Base-by-base conservation (phyloP, 2,888 invertebrate species). In the Pseudococcus jackbeardsleyi region DNA sequence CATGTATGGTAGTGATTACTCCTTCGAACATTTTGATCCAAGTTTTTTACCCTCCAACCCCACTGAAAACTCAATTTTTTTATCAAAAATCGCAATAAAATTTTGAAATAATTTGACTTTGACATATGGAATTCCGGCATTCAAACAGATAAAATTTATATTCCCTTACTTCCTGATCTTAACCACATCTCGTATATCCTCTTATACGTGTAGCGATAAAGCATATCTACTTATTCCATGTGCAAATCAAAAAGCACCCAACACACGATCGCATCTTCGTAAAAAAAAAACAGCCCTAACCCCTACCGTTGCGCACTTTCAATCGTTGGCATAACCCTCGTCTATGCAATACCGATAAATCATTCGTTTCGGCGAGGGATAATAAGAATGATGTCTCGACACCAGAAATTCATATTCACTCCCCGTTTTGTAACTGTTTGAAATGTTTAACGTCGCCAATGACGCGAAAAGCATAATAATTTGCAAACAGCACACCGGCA, bases 401-500 rank as follows among this genome's bases (percentile, higher is more conserved):
- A 46, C 86, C 46, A 39, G 46, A 86, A 86, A 86, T 86, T 86
- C 86, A 86, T 86, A 86, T 86, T 86, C 86, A 68, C 86, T 59
- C 86, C 86, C 86, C 86, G 86, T 86, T 86, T 86, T 86, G 86
- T 68, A 68, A 68, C 59, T 68, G 72, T 86, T 86, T 86, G 86
- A 86, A 86, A 86, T 86, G 86, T 86, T 86, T 86, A 86, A 86
- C 86, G 46, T 86, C 64, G 86, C 39, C 86, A 68, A 68, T 86
- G 86, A 86, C 86, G 86, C 86, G 86, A 86, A 64, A 86, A 68
- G 86, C 86, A 86, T 86, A 86, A 86, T 86, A 86, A 86, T 86
- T 86, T 64, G 22, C 39, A 26, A 85, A 50, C 50, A 26, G 33
- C 54, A 17, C 42, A 82, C 7, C 42, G 9, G 54, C n/a, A n/a